Base-by-base conservation (phyloP, 2,113 vertebrate genomes). In the Sinocyclocheilus rhinocerous region DNA sequence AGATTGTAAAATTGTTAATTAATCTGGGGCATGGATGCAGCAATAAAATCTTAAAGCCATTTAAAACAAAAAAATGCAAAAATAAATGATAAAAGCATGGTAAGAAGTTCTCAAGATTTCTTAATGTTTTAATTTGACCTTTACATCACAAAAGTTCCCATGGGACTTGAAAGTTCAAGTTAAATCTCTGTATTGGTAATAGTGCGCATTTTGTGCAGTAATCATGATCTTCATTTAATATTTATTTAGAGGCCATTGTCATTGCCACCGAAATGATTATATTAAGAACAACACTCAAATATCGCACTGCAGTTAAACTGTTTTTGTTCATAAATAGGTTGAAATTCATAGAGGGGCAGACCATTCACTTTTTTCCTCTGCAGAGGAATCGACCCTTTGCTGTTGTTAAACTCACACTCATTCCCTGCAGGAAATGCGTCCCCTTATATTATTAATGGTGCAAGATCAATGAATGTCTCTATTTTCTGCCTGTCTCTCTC, bases 401-500 rank as follows among this genome's bases (percentile, higher is more conserved):
- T 70, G 80, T 50, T 67, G 61, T 69, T 82, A 29, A 69, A 52
- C 20, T 63, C 70, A 26, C 18, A 61, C 65, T 61, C 52, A 11
- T 81, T 61, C 50, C 22, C 77, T 55, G 84, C 75, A 85, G 63
- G 85, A 86, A 57, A 86, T 24, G 16, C 36, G 29, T 50, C 39
- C 79, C 36, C 26, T 70, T 86, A 33, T 36, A 86, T 84, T 88
- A 88, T 76, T 86, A 73, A 86, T 81, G 52, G 73, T 75, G n/a
- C 48, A 80, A 76, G 45, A 85, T 85, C 84, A 79, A 57, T 81
- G 11, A 16, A 57, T 59, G 67, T 65, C 77, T 59, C 42, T 73
- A 45, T 81, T n/a, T 42, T 77, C 63, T 77, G 48, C 12, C 33
- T 59, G 0, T 4, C 36, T 48, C 83, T 84, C 45, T 61, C n/a